Conservation (phyloP, 2,113 vertebrate genomes). For the Phaethon lepturus region DNA sequence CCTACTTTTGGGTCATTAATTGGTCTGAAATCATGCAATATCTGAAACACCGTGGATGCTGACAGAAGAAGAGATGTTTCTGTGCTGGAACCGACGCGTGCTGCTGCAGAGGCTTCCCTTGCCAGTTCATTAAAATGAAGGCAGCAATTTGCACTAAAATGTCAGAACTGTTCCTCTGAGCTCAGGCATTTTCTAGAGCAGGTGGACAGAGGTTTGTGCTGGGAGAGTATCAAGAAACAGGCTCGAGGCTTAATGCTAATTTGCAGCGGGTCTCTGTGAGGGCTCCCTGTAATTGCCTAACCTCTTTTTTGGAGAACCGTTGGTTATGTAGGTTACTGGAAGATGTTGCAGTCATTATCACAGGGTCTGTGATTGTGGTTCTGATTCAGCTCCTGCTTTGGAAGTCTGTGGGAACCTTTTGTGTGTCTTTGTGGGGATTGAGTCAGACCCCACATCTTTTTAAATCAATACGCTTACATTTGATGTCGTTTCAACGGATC, state of each 20-base stretch:
- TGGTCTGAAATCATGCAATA: neutral
- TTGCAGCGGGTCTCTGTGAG: neutral
- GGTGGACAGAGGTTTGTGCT: neutral
- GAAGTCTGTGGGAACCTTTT: neutral
- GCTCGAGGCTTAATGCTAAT: neutral
- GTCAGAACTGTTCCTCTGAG: neutral
- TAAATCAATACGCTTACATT: neutral
- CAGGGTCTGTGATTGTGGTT: neutral
- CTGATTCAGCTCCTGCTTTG: slow-evolving; percentile 1
- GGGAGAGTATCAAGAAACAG: neutral
- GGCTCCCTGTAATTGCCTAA: neutral
- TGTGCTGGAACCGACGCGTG: fast-evolving
- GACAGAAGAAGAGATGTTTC: neutral
- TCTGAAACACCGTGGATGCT: neutral
- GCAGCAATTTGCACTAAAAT: neutral
- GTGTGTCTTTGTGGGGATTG: neutral
- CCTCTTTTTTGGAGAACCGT: neutral
- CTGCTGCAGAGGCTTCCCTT: neutral
- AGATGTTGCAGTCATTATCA: neutral
- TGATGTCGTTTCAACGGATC: neutral
- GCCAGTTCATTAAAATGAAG: neutral
- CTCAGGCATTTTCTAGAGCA: neutral
- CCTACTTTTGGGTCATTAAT: neutral
- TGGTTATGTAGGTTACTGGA: neutral
- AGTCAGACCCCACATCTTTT: neutral